A percentile compares a stretch with the other conserved stretches of the same genome.
Evolutionary conservation across 2,888 invertebrate species (phyloP).

Genomic region (Lithophane semibrunnea): DNA sequence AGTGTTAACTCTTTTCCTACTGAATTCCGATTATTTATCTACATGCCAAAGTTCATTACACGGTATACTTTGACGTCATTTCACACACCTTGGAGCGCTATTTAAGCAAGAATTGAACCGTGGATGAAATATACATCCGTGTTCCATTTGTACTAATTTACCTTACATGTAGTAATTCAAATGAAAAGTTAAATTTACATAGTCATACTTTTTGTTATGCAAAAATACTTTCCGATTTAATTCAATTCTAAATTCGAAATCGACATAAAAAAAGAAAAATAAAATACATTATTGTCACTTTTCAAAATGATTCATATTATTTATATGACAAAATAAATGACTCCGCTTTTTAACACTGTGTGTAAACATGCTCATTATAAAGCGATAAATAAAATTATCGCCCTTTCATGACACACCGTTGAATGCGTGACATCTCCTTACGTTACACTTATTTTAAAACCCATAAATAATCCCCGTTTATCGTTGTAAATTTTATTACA

Average conservation of each 20-base stretch:
- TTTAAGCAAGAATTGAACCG: slow-evolving; percentile 61
- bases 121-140: slow-evolving; percentile 65
- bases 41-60: slow-evolving; percentile 26
- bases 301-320: slow-evolving; percentile 51
- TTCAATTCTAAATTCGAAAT: slow-evolving; percentile 5
- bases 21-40: background rate
- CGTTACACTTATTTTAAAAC: slow-evolving; percentile 80
- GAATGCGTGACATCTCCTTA: slow-evolving; percentile 82
- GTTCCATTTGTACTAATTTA: slow-evolving; percentile 45
- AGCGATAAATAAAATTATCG: slow-evolving; percentile 89
- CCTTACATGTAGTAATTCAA: slow-evolving; percentile 15
- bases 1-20: background rate
- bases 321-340: slow-evolving; percentile 60
- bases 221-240: background rate
- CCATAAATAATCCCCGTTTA: slow-evolving; percentile 84
- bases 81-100: slow-evolving; percentile 43
- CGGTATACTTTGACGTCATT: slow-evolving; percentile 36
- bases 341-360: slow-evolving; percentile 68
- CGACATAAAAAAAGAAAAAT: slow-evolving; percentile 27
- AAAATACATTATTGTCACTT: slow-evolving; percentile 45
- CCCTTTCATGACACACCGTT: slow-evolving; percentile 82
- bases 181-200: slow-evolving; percentile 2
- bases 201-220: background rate
- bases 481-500: slow-evolving; percentile 67
- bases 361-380: slow-evolving; percentile 88